These are phyloP conservation scores for Biston betularia DNA, from an alignment of 2,888 invertebrate genomes.

Conservation along the genomic window DNA sequence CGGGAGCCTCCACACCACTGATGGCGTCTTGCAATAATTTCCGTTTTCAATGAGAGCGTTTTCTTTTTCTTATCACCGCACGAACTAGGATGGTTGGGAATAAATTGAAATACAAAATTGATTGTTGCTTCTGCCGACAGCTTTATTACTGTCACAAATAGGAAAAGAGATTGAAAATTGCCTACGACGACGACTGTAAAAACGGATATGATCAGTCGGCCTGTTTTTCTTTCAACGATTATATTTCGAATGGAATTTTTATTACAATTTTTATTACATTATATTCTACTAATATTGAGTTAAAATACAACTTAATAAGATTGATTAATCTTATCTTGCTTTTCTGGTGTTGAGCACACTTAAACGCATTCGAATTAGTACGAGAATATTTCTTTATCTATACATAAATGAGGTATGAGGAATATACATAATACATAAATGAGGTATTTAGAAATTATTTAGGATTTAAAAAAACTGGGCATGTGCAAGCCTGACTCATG, in stretches of 20 bases:
- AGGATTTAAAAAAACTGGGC: too few relatives aligned
- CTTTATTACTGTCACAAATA: constrained; percentile 86
- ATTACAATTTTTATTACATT: constrained; percentile 6
- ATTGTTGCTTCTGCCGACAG: constrained; percentile 85
- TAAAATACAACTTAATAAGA: not conserved
- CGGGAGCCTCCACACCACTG: constrained; percentile 78
- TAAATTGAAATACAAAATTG: constrained; percentile 87
- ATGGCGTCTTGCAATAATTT: constrained; percentile 86
- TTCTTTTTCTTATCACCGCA: constrained; percentile 85
- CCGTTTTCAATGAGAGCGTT: constrained; percentile 84
- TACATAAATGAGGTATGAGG: too few relatives aligned
- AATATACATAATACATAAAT: too few relatives aligned
- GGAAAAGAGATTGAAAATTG: constrained; percentile 84
- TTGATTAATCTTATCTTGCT: not conserved
- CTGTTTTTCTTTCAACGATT: constrained; percentile 63
- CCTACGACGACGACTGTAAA: constrained; percentile 67
- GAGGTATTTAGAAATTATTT: too few relatives aligned
- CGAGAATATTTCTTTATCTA: too few relatives aligned
- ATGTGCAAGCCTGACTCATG: too few relatives aligned
- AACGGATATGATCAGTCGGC: constrained; percentile 62
- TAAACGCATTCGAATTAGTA: too few relatives aligned
- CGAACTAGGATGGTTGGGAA: constrained; percentile 85
- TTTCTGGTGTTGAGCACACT: too few relatives aligned
- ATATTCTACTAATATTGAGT: not conserved
- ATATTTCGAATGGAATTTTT: constrained; percentile 49